Conservation (phyloP, 2,113 vertebrate species). For the Callocephalon fimbriatum region DNA sequence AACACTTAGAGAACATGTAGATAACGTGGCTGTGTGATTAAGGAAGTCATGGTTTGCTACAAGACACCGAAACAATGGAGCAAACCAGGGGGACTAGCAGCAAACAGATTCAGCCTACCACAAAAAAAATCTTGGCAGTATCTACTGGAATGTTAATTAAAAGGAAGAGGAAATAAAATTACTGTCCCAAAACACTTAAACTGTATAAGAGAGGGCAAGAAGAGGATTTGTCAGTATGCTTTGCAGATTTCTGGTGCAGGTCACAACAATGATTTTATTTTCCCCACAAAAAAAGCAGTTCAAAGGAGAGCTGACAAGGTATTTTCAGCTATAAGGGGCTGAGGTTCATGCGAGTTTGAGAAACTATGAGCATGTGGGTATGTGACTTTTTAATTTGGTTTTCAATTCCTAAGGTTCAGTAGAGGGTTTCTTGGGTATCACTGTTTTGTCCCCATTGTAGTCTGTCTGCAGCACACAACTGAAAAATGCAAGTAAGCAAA, state of each 20-base stretch:
- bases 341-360: background rate
- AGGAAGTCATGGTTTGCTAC: background rate
- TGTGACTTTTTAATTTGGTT: background rate
- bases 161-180: background rate
- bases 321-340: background rate
- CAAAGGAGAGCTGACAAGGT: background rate
- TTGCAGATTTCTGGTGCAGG: background rate
- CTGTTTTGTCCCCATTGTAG: background rate
- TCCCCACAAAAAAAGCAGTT: background rate
- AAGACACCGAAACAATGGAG: background rate
- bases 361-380: background rate
- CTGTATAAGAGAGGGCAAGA: background rate
- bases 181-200: background rate
- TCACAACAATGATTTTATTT: background rate
- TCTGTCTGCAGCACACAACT: background rate
- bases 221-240: background rate
- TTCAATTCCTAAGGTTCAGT: background rate
- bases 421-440: background rate
- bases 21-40: background rate
- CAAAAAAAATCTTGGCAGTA: background rate
- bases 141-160: background rate
- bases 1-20: background rate
- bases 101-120: background rate
- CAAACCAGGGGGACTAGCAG: background rate
- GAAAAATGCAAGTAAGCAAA: background rate